Evolutionary conservation across 2,888 invertebrate genomes (phyloP).

Genomic region (Pyrrhia umbra): DNA sequence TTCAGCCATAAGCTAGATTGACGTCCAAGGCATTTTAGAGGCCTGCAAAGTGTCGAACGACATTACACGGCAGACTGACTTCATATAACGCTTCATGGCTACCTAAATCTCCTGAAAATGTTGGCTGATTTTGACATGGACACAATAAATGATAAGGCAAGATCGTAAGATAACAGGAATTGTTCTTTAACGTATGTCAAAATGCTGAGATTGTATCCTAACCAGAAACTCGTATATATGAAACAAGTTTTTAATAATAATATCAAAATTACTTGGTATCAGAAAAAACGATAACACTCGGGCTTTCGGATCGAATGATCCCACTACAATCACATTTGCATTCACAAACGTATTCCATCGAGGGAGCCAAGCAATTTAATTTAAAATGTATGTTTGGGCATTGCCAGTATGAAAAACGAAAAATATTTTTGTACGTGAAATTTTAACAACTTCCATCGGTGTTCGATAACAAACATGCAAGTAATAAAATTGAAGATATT

Average conservation of each 20-base stretch:
- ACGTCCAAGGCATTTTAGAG: conserved; percentile 29
- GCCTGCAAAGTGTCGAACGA: conserved; percentile 23
- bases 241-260: conserved; percentile 15
- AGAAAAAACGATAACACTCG: conserved; percentile 18
- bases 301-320: conserved; percentile 34
- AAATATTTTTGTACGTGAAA: conserved; percentile 43
- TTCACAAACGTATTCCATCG: conserved; percentile 40
- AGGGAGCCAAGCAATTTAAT: conserved; percentile 44
- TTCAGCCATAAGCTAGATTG: conserved; percentile 18
- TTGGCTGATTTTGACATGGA: background rate
- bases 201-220: too few species aligned
- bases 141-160: background rate
- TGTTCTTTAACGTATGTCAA: too few species aligned
- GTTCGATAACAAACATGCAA: conserved; percentile 36
- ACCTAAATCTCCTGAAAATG: background rate
- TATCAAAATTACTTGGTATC: conserved; percentile 7
- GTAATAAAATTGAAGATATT: conserved; percentile 47
- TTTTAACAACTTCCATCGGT: conserved; percentile 45
- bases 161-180: too few species aligned
- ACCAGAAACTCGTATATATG: background rate
- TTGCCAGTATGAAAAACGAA: conserved; percentile 15
- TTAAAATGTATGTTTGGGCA: conserved; percentile 41
- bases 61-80: conserved; percentile 28
- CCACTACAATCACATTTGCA: conserved; percentile 54
- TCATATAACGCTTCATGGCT: conserved; percentile 12